phyloP scores from a whole-genome alignment of 2,113 vertebrate species.

The Protomyctophum bolini region DNA sequence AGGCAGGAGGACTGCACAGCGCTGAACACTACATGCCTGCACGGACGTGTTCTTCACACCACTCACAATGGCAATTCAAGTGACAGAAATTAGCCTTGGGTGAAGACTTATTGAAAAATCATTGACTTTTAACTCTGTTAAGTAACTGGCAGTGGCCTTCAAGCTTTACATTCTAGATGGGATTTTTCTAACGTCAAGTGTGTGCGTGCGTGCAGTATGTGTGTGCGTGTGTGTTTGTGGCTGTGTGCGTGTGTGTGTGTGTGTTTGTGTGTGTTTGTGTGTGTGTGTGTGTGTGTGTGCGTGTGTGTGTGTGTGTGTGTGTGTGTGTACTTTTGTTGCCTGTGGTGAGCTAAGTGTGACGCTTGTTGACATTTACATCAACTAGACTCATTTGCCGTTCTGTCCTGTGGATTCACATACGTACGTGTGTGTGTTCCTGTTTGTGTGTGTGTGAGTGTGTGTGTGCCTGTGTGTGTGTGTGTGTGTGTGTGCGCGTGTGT shows the following conservation, averaged over 20 bases:
- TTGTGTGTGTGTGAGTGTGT: too few species aligned
- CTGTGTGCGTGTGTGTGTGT: neutral
- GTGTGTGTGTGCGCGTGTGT: too few species aligned
- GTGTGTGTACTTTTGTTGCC: conserved; percentile 16
- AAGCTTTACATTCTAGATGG: conserved; percentile 54
- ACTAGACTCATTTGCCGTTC: conserved; percentile 61
- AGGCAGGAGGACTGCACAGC: too few species aligned
- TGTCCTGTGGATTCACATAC: conserved; percentile 47
- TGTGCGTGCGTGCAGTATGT: conserved; percentile 9
- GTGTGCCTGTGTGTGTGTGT: too few species aligned
- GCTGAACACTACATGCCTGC: neutral
- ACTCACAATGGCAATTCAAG: conserved; percentile 40
- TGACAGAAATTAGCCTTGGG: conserved; percentile 70
- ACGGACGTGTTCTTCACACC: conserved; percentile 26
- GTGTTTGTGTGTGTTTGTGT: conserved; percentile 9
- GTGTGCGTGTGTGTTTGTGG: conserved; percentile 4
- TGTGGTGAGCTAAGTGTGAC: conserved; percentile 29
- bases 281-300: conserved; percentile 3
- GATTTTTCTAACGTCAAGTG: conserved; percentile 21
- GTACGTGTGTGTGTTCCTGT: too few species aligned
- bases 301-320: neutral
- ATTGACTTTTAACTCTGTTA: conserved; percentile 77
- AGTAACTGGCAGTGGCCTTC: conserved; percentile 70
- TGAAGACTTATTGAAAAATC: conserved; percentile 77
- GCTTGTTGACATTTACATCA: conserved; percentile 75